A percentile compares a stretch with the other conserved stretches of the same genome.
phyloP scores from a whole-genome alignment of 1,140 invertebrate genomes.

The Aphidius gifuensis region DNA sequence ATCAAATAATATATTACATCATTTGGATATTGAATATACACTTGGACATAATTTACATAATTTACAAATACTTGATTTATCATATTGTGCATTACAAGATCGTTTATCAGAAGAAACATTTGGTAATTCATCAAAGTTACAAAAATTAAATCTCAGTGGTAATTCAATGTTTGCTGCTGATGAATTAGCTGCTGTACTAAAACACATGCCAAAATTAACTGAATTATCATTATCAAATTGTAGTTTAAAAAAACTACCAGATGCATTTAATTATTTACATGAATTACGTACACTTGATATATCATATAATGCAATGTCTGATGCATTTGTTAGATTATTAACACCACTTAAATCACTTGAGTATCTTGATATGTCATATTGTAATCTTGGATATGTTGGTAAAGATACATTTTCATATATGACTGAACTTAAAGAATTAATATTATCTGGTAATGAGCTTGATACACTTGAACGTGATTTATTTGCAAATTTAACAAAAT shows the following conservation, averaged over 20 bases:
- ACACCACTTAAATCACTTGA: conserved; percentile 65
- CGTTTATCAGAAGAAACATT: conserved; percentile 68
- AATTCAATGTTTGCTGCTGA: conserved; percentile 68
- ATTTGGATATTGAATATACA: conserved; percentile 64
- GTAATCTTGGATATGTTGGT: conserved; percentile 64
- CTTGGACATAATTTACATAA: conserved; percentile 65
- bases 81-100: conserved; percentile 66
- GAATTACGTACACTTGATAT: conserved; percentile 67
- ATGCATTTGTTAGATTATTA: conserved; percentile 67
- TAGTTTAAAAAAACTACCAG: conserved; percentile 61
- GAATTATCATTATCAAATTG: conserved; percentile 68
- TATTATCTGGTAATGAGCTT: conserved; percentile 67
- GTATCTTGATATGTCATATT: conserved; percentile 72
- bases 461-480: conserved; percentile 66
- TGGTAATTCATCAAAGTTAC: conserved; percentile 64
- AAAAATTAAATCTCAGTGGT: conserved; percentile 64
- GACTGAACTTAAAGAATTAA: conserved; percentile 64
- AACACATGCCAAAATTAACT: conserved; percentile 63
- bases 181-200: conserved; percentile 65
- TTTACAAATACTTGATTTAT: conserved; percentile 66
- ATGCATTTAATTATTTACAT: conserved; percentile 65
- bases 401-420: conserved; percentile 68
- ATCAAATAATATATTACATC: conserved; percentile 64
- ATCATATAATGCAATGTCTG: conserved; percentile 66
- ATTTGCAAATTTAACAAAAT: conserved; percentile 65